Evolutionary conservation across 2,888 invertebrate species (phyloP).

Genomic region (Drosophila macrospina): DNA sequence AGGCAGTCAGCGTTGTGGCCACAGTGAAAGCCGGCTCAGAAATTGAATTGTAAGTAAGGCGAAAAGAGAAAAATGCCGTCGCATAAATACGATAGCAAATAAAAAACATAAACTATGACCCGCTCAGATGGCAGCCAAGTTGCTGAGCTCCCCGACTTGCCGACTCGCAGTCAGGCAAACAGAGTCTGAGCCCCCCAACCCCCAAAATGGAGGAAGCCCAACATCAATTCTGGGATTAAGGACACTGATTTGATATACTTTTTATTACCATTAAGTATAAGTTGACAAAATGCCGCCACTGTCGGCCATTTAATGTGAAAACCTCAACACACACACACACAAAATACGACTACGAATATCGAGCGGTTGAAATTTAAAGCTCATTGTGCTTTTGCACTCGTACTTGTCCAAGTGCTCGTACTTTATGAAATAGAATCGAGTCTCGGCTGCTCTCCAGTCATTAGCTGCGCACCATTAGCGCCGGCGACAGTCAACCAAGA

Average conservation of each 20-base stretch:
- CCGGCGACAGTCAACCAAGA: slow-evolving; percentile 63
- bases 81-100: slow-evolving; percentile 72
- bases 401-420: slow-evolving; percentile 19
- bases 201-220: slow-evolving; percentile 59
- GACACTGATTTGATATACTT: slow-evolving; percentile 84
- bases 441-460: slow-evolving; percentile 64
- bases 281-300: slow-evolving; percentile 67
- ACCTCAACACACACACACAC: not conserved
- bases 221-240: slow-evolving; percentile 82
- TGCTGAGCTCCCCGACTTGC: not conserved
- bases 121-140: slow-evolving; percentile 22
- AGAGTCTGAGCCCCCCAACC: slow-evolving; percentile 43
- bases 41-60: slow-evolving; percentile 80
- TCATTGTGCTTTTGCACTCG: slow-evolving; percentile 11
- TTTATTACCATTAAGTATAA: slow-evolving; percentile 80
- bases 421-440: slow-evolving; percentile 43
- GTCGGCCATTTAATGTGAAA: slow-evolving; percentile 60
- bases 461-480: slow-evolving; percentile 83
- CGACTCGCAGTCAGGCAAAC: not conserved
- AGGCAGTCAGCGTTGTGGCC: slow-evolving; percentile 47
- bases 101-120: slow-evolving; percentile 57
- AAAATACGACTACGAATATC: slow-evolving; percentile 26
- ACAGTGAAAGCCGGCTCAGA: slow-evolving; percentile 57
- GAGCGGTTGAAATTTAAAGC: slow-evolving; percentile 73
- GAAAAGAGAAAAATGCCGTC: slow-evolving; percentile 58